Evolutionary conservation across 2,797 vertebrate genomes (phyloP), one percentile per base, ranked within the genome.

Genomic region (Clarias laeviceps): DNA sequence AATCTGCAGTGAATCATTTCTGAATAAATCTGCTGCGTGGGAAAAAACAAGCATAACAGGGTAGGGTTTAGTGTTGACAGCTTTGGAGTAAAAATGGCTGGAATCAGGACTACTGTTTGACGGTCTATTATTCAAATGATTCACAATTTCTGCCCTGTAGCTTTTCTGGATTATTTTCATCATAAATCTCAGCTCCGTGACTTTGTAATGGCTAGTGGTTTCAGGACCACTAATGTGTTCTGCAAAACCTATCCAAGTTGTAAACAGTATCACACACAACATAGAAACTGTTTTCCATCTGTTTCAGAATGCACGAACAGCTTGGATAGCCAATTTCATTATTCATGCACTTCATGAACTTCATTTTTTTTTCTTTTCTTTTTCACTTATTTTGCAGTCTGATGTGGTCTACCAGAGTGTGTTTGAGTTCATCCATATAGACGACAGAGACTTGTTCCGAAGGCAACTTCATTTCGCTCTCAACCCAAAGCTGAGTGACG

Each of bases 321-420:
- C 22, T 72, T n/a, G 0, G 22, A 15, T 72, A n/a, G 12, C 69
- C 6, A 14, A 5, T 57, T 56, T 29, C 17, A 27, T 54, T 68
- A n/a, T 6, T 57, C 24, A 27, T 65, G 12, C 40, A 27, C 18
- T 68, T 66, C 20, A 50, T 50, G 4, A 65, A 50, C 4, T 12
- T 32, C 8, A 29, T 56, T 1, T 54, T 2, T 54, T 62, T 5
- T 20, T 80, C 65, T 27, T n/a, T 61, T 59, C 18, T 88, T 56
- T 56, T 18, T 5, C 66, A 7, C 3, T 0, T 69, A 0, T 90
- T 12, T n/a, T 83, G 73, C 92, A 97, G 96, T 96, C 94, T 0
- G 96, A 97, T 22, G 92, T 97, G 89, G 91, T 97, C 76, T 95
- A 96, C 87, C 96, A 96, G 93, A 97, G 93, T 0, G 95, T 97